Conservation (phyloP, 92 coral and sea anemone genomes). For the Epizoanthus rinbou region DNA sequence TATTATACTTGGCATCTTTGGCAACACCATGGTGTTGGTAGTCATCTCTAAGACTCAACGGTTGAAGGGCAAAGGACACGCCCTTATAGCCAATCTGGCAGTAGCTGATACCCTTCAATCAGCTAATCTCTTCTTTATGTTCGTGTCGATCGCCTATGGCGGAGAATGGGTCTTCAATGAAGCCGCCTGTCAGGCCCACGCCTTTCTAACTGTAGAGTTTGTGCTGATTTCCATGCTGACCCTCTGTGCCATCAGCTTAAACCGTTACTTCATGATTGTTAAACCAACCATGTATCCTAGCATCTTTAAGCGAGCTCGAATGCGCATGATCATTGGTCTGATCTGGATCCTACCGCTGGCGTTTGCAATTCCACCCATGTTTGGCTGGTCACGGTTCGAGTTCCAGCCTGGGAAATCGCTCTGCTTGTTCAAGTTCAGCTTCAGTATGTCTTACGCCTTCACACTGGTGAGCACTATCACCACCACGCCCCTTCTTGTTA, state of each 20-base stretch:
- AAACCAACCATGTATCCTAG: slow-evolving; percentile 3
- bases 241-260: slow-evolving; percentile 42
- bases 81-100: slow-evolving; percentile 44
- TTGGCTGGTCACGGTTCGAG: slow-evolving; percentile 70
- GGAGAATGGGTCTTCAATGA: slow-evolving; percentile 35
- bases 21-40: slow-evolving; percentile 29
- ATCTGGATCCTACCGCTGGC: slow-evolving; percentile 69
- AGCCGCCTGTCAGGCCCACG: slow-evolving; percentile 35
- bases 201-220: slow-evolving; percentile 31
- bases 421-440: slow-evolving; percentile 66
- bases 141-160: slow-evolving; percentile 33
- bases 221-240: slow-evolving; percentile 42
- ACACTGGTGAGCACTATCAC: slow-evolving; percentile 44
- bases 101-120: slow-evolving; percentile 42
- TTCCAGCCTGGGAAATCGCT: slow-evolving; percentile 68
- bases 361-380: slow-evolving; percentile 65
- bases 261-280: slow-evolving; percentile 43
- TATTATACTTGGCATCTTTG: slow-evolving; percentile 31
- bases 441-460: slow-evolving; percentile 46
- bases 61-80: slow-evolving; percentile 43
- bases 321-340: slow-evolving; percentile 37
- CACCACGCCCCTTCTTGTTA: slow-evolving; percentile 61
- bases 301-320: slow-evolving; percentile 36
- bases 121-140: slow-evolving; percentile 40
- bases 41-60: slow-evolving; percentile 35